A percentile compares a stretch with the other conserved stretches of the same genome.
These are phyloP conservation scores for Rhizoglyphus robini DNA, from an alignment of 1,140 invertebrate species.

Conservation along the genomic window DNA sequence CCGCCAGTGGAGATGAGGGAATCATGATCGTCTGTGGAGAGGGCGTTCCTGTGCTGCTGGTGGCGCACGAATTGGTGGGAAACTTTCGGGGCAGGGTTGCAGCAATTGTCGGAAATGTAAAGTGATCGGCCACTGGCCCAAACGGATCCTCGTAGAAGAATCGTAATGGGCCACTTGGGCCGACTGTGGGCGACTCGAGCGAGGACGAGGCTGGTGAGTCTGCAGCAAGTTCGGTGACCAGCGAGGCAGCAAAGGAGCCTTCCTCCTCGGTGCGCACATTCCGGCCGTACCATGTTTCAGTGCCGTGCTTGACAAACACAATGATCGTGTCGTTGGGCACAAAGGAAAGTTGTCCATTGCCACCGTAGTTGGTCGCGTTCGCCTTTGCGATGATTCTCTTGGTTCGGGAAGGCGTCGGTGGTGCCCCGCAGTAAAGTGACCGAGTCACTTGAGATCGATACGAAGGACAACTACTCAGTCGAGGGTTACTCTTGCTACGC, in stretches of 20 bases:
- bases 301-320: slow-evolving; percentile 25
- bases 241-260: slow-evolving; percentile 28
- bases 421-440: background rate
- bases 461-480: background rate
- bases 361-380: slow-evolving; percentile 8
- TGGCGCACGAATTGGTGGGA: background rate
- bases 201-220: slow-evolving; percentile 14
- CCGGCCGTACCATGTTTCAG: slow-evolving; percentile 26
- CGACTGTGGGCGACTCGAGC: slow-evolving; percentile 1
- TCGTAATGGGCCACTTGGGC: background rate
- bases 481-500: background rate
- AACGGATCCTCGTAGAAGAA: background rate
- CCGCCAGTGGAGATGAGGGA: slow-evolving; percentile 7
- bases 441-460: slow-evolving; percentile 13
- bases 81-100: background rate
- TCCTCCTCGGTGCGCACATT: slow-evolving; percentile 26
- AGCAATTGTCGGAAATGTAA: background rate
- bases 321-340: slow-evolving; percentile 26
- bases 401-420: background rate
- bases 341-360: slow-evolving; percentile 24
- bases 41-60: background rate
- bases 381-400: slow-evolving; percentile 2
- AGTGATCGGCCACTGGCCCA: background rate
- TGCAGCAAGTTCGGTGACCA: slow-evolving; percentile 25
- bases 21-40: background rate